phyloP scores from a whole-genome alignment of 35 echinoderm and acorn worm genomes.

The Apostichopus parvimensis region DNA sequence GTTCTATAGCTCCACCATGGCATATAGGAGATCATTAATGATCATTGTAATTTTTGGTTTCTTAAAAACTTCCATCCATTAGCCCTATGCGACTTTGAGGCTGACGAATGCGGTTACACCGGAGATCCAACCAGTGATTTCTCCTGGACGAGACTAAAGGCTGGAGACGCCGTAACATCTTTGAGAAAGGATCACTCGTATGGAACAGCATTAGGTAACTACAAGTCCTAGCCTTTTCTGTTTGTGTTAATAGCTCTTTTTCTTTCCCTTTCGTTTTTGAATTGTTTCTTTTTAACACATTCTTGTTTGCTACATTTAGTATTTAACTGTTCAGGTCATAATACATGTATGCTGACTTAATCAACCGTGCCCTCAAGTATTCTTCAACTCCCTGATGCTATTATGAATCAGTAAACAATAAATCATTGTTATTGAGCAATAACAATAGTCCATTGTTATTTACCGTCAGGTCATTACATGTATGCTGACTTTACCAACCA shows the following conservation, averaged over 20 bases:
- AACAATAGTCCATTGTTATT: too few relatives aligned
- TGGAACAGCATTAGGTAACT: not conserved
- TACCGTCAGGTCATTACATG: conserved; percentile 38
- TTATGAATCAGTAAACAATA: too few relatives aligned
- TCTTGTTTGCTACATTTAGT: too few relatives aligned
- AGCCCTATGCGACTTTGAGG: conserved; percentile 81
- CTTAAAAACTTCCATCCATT: not conserved
- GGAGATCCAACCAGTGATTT: conserved; percentile 8
- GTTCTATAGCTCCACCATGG: too few relatives aligned
- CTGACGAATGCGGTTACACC: conserved; percentile 9
- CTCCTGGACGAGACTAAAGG: conserved; percentile 3
- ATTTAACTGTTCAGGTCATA: too few relatives aligned
- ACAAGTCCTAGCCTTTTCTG: too few relatives aligned
- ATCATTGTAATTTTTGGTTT: not conserved
- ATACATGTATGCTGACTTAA: not conserved
- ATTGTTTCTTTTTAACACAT: too few relatives aligned
- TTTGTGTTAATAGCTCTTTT: too few relatives aligned
- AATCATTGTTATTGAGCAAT: too few relatives aligned
- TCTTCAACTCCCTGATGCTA: too few relatives aligned
- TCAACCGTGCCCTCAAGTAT: too few relatives aligned
- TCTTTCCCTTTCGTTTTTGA: too few relatives aligned
- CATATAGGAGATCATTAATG: not conserved
- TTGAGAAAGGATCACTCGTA: conserved; percentile 3
- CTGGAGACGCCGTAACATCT: not conserved
- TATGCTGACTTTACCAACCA: conserved; percentile 31